These are phyloP conservation scores for Xiphias gladius DNA, from an alignment of 2,113 vertebrate species.

Conservation along the genomic window DNA sequence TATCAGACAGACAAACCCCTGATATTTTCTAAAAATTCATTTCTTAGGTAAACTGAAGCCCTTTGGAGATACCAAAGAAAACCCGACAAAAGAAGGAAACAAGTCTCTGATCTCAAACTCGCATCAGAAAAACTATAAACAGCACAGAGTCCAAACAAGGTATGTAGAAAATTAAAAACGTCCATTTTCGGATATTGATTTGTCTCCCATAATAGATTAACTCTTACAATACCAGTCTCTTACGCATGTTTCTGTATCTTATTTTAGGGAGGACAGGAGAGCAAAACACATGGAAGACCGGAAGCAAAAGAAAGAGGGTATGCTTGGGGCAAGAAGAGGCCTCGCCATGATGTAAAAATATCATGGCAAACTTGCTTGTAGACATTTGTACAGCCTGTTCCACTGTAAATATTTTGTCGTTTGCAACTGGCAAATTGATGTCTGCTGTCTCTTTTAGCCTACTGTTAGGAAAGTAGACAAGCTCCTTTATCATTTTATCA, in stretches of 20 bases:
- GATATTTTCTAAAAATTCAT: background rate
- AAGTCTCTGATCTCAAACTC: slow-evolving; percentile 73
- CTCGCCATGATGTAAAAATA: slow-evolving; percentile 75
- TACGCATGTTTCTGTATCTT: background rate
- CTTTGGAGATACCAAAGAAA: slow-evolving; percentile 88
- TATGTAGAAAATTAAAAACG: slow-evolving; percentile 57
- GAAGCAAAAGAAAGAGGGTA: slow-evolving; percentile 89
- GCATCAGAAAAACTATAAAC: slow-evolving; percentile 89
- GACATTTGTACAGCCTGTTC: slow-evolving; percentile 27
- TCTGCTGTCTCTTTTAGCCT: background rate
- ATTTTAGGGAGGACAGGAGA: slow-evolving; percentile 87
- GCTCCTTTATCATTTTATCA: background rate
- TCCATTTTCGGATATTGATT: background rate
- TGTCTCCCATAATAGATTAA: background rate
- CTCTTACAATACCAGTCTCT: background rate
- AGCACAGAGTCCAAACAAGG: slow-evolving; percentile 89
- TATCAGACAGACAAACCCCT: background rate
- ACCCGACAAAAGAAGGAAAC: slow-evolving; percentile 48
- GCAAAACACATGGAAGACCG: slow-evolving; percentile 80
- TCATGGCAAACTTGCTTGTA: accelerated
- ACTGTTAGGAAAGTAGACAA: background rate
- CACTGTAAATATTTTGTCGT: slow-evolving; percentile 57
- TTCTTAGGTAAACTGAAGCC: slow-evolving; percentile 91
- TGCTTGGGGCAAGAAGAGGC: slow-evolving; percentile 87
- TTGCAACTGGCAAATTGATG: background rate